Percentiles rank a stretch among this genome's conserved stretches.
Conservation (phyloP, 2,797 vertebrate species). For the Macropodus opercularis region DNA sequence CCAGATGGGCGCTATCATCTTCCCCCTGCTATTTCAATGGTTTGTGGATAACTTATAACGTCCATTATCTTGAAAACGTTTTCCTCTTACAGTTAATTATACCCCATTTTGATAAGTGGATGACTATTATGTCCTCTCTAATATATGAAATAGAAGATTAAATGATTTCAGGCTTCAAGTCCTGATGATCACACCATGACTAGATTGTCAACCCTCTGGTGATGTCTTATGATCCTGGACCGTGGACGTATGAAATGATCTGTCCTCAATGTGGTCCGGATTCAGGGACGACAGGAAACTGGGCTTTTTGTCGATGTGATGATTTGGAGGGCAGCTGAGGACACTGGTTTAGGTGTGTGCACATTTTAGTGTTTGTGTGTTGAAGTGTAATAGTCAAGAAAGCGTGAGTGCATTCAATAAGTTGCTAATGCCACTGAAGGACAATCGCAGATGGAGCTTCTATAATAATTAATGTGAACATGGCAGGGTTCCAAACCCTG, state of each 20-base stretch:
- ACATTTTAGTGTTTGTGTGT: slow-evolving; percentile 32
- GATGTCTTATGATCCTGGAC: slow-evolving; percentile 60
- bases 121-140: slow-evolving; percentile 75
- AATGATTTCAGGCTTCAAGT: slow-evolving; percentile 67
- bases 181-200: slow-evolving; percentile 67
- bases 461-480: slow-evolving; percentile 83
- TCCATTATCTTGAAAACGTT: slow-evolving; percentile 75
- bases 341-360: slow-evolving; percentile 29
- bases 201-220: slow-evolving; percentile 64
- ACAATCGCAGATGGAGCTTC: slow-evolving; percentile 82
- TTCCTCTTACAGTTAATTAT: slow-evolving; percentile 78
- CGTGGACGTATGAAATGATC: slow-evolving; percentile 69
- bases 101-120: slow-evolving; percentile 76
- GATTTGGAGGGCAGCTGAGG: slow-evolving; percentile 51
- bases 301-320: slow-evolving; percentile 33
- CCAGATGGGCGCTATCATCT: slow-evolving; percentile 60
- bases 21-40: slow-evolving; percentile 46
- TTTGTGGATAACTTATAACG: slow-evolving; percentile 63
- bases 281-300: slow-evolving; percentile 33
- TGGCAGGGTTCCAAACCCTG: slow-evolving; percentile 81
- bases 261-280: slow-evolving; percentile 57
- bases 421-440: slow-evolving; percentile 75
- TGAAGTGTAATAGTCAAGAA: slow-evolving; percentile 53
- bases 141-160: slow-evolving; percentile 73
- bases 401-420: slow-evolving; percentile 72